Evolutionary conservation across 2,113 vertebrate genomes (phyloP).

Genomic region (Chascanopsetta lugubris): DNA sequence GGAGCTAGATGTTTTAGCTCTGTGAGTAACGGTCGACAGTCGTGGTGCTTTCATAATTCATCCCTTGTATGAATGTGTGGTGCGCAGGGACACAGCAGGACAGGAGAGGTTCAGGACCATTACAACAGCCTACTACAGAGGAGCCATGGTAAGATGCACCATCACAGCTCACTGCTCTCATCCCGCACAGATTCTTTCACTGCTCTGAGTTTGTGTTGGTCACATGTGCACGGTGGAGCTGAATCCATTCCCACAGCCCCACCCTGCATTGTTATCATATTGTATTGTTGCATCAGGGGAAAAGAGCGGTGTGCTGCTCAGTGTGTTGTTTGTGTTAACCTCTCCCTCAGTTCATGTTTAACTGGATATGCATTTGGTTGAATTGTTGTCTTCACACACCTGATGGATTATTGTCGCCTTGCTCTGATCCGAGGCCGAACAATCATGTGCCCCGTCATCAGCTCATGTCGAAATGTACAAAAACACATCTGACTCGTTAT

Average conservation of each 20-base stretch:
- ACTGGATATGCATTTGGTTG: constrained; percentile 18
- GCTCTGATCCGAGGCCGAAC: not conserved
- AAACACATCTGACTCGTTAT: not conserved
- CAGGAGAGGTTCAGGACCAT: constrained; percentile 96
- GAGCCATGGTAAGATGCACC: constrained; percentile 88
- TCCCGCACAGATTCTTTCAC: not conserved
- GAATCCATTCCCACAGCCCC: constrained; percentile 14
- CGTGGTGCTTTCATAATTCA: not conserved
- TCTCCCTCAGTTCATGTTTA: constrained; percentile 27
- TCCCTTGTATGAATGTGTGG: constrained; percentile 1
- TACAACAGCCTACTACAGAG: constrained; percentile 96
- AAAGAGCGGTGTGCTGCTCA: not conserved
- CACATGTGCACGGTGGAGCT: not conserved
- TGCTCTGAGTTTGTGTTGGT: constrained; percentile 1
- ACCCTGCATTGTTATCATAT: constrained; percentile 30
- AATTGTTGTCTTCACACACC: not conserved
- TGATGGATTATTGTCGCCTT: not conserved
- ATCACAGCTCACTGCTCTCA: not conserved
- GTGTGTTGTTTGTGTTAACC: not conserved
- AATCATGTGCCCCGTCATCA: constrained; percentile 3
- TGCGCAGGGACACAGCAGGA: constrained; percentile 92
- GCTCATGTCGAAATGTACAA: not conserved
- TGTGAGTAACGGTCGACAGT: not conserved
- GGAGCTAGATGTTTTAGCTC: not conserved
- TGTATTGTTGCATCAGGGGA: not conserved